These are phyloP conservation scores for Bujurquina vittata DNA, from an alignment of 2,113 vertebrate species.

Conservation along the genomic window DNA sequence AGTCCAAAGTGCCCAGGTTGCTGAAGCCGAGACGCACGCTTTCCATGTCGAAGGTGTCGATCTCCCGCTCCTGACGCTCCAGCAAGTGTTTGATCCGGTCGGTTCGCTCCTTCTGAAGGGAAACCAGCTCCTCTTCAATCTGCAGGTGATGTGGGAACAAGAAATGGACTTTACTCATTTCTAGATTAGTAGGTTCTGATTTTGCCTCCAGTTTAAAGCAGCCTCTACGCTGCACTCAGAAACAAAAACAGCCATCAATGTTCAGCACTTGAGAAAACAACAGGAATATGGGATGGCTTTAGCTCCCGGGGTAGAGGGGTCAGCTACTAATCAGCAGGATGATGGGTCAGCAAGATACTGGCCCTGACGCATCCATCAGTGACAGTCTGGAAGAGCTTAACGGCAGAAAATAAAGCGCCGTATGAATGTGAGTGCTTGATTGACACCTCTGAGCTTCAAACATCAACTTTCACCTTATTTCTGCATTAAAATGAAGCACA, in stretches of 20 bases:
- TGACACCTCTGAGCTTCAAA: background rate
- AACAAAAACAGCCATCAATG: background rate
- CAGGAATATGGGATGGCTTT: background rate
- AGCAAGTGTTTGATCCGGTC: constrained; percentile 95
- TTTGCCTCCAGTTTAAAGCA: background rate
- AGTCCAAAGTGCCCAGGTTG: constrained; percentile 93
- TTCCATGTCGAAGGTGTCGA: constrained; percentile 95
- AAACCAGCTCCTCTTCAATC: constrained; percentile 98
- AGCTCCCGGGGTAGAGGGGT: fast-evolving
- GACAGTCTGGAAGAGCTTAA: background rate
- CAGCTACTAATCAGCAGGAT: background rate
- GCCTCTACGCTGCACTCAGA: background rate
- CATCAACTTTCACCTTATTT: background rate
- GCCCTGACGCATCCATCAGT: background rate
- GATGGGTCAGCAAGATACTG: background rate
- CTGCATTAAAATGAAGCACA: background rate
- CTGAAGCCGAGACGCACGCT: constrained; percentile 95
- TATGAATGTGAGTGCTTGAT: background rate
- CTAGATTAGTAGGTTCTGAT: background rate
- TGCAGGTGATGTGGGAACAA: constrained; percentile 57
- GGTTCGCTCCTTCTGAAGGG: constrained; percentile 97
- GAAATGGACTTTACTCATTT: background rate
- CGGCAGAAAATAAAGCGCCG: background rate
- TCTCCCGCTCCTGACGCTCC: constrained; percentile 96
- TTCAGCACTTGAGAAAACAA: background rate